Evolutionary conservation across 2,888 invertebrate genomes (phyloP), one percentile per base, ranked within the genome.

Genomic region (Xylota sylvarum): DNA sequence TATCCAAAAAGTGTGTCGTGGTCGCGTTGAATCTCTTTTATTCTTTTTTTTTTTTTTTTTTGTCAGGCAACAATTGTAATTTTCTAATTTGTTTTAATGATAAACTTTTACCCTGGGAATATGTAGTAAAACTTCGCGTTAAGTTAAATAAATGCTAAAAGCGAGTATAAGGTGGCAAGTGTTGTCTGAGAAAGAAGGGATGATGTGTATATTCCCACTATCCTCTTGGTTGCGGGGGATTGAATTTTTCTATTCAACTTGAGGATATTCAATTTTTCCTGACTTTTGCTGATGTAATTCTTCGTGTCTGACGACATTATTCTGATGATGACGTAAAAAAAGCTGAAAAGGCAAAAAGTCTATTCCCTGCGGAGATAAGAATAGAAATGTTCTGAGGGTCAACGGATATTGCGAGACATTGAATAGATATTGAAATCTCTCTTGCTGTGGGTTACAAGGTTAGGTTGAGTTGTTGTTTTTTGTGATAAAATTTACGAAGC

Each of bases 351-450:
- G 27, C 32, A 40, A 10, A 23, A 27, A 48, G 10, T 50, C 48
- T 55, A 27, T 52, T 69, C 76, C 69, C 70, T 35, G 37, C 10
- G 70, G 70, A 52, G 67, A 60, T 52, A n/a, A 27, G 14, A 62
- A 35, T 55, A 55, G 48, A 46, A 69, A 56, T 76, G 43, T 46
- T 55, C 55, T 48, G 55, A 69, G 83, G 67, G 79, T 73, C 73
- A 73, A 56, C 60, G 79, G 83, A 79, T 73, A 84, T 79, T 77
- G 72, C 58, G 43, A 77, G 72, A 78, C 72, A 72, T 65, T 43
- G 40, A 77, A 77, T 58, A 48, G 46, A 70, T 40, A 77, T 77
- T 77, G 70, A 50, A 50, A 50, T 50, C 10, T 23, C 19, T 5
- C 50, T 50, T 50, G 50, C 50, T 50, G 50, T 50, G 50, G 50